phyloP scores from a whole-genome alignment of 2,113 vertebrate genomes.

The Chaetodon trifascialis region DNA sequence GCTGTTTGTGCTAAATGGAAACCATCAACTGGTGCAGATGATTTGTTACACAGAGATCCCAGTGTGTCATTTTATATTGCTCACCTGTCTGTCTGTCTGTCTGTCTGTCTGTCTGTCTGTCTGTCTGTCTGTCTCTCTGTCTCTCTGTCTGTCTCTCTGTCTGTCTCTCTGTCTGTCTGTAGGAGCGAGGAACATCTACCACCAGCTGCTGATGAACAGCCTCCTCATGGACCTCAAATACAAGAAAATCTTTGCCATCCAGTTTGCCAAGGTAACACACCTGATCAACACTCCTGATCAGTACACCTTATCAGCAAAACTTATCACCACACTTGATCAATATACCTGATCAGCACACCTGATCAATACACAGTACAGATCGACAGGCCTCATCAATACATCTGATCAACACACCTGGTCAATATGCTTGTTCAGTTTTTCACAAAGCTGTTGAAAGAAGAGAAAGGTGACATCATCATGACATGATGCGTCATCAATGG shows the following conservation, averaged over 20 bases:
- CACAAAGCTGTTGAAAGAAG: no score
- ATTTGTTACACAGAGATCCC: no score
- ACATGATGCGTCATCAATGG: no score
- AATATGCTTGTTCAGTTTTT: no score
- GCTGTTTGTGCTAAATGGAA: no score
- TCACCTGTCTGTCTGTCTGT: not conserved
- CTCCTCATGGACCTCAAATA: conserved; percentile 98
- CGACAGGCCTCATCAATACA: not conserved
- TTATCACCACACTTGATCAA: no score
- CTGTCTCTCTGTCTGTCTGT: not conserved
- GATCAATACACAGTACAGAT: no score
- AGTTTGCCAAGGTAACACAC: conserved; percentile 94
- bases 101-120: conserved; percentile 6
- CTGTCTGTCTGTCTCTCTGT: not conserved
- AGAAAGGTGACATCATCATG: no score
- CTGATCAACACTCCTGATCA: not conserved
- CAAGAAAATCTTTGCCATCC: conserved; percentile 96
- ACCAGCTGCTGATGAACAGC: conserved; percentile 98
- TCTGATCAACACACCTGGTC: no score
- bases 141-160: not conserved
- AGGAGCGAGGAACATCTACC: conserved; percentile 97
- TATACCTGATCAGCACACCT: not conserved
- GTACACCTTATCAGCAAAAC: not conserved
- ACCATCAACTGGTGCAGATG: no score
- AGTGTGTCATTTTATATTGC: no score